Base-by-base conservation (phyloP, 2,113 vertebrate genomes). In the Propithecus coquereli region DNA sequence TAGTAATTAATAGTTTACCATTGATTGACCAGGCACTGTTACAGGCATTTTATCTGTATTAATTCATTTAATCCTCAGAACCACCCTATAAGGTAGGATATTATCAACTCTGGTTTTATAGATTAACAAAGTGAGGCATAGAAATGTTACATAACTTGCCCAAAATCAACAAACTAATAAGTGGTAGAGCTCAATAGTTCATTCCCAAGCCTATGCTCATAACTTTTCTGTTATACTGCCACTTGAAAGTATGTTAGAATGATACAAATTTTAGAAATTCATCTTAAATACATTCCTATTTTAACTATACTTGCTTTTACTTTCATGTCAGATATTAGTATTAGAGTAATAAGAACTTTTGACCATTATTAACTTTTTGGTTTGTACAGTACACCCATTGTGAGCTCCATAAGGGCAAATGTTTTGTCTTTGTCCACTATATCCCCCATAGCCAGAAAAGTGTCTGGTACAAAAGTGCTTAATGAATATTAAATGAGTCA, bases 281-380 rank as follows among this genome's bases (percentile, higher is more conserved):
- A 23, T 65, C 16, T 92, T 68, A 83, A 17, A 84, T 91, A 71
- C 23, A 70, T 71, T 22, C 25, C 27, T 40, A 32, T 47, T 83
- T 87, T 83, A 47, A n/a, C n/a, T 80, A 25, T 87, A 59, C 20
- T 65, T 85, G 17, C 22, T 96, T 73, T 87, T 76, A 70, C 22
- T 88, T 92, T 71, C 32, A 77, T 88, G 18, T 93, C 71, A 90
- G 37, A 85, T 86, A 66, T 95, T 74, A 80, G 22, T 87, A 34
- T 87, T 45, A 76, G 22, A 86, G 1, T 37, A 83, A 63, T 81
- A 22, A 6, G 37, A 87, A 43, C 37, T 83, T 84, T 77, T 63
- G 34, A 57, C 45, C 79, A 47, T 68, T 85, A 85, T 34, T 77
- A 65, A 71, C 43, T 95, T 90, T 87, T 50, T 91, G n/a, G 40